Evolutionary conservation across 2,888 invertebrate species (phyloP).

Genomic region (Phengaris alcon): DNA sequence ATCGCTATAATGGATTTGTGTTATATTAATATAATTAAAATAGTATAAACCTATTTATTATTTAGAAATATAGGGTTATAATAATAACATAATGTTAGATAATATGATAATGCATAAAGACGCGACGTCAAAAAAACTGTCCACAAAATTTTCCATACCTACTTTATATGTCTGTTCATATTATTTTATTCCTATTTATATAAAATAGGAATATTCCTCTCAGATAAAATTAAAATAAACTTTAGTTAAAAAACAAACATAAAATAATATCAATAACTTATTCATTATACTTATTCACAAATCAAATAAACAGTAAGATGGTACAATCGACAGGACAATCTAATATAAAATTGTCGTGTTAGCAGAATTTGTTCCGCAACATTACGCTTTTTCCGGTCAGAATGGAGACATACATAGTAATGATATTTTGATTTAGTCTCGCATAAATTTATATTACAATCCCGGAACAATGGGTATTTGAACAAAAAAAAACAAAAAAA

Average conservation of each 20-base stretch:
- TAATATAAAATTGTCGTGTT: not conserved
- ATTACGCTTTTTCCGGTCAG: constrained; percentile 7
- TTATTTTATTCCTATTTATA: no score
- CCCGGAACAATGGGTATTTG: constrained; percentile 30
- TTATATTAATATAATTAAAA: no score
- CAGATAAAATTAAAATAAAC: no score
- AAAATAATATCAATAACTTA: no score
- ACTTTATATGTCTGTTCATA: not conserved
- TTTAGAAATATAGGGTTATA: no score
- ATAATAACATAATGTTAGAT: no score
- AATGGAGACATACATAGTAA: constrained; percentile 2
- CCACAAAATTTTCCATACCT: not conserved
- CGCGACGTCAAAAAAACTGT: not conserved
- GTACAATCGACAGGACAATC: not conserved
- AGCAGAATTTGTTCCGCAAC: not conserved
- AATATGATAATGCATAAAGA: no score
- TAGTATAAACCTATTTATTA: no score
- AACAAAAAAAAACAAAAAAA: constrained; percentile 33
- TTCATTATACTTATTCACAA: no score
- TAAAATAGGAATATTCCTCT: no score
- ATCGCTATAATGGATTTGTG: not conserved
- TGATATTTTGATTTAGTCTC: constrained; percentile 23
- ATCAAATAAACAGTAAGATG: no score
- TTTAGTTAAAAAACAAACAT: no score
- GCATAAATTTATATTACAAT: constrained; percentile 26